These are phyloP conservation scores for Perdita meconis DNA, from an alignment of 2,888 invertebrate species.

Conservation along the genomic window DNA sequence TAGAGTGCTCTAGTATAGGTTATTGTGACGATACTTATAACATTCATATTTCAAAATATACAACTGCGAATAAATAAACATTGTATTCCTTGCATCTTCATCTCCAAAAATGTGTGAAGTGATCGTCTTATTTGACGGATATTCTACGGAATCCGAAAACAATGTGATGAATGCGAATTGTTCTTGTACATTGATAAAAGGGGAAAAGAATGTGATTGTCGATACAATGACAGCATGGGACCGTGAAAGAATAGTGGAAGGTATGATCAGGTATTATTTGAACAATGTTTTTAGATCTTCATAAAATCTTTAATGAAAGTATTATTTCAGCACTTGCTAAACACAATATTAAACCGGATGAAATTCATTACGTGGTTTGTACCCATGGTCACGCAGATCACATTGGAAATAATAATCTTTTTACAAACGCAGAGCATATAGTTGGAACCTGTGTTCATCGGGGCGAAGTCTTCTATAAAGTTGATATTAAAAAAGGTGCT, in stretches of 20 bases:
- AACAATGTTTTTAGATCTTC: too few species aligned
- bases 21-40: too few species aligned
- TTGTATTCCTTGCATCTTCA: too few species aligned
- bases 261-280: too few species aligned
- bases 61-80: too few species aligned
- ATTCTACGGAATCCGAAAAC: conserved; percentile 86
- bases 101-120: conserved; percentile 84
- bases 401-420: conserved; percentile 96
- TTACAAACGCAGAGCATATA: conserved; percentile 92
- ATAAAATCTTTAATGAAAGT: not conserved
- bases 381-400: conserved; percentile 98
- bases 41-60: too few species aligned
- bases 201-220: conserved; percentile 90
- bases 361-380: conserved; percentile 91
- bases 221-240: conserved; percentile 99
- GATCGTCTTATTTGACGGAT: conserved; percentile 89
- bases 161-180: conserved; percentile 90
- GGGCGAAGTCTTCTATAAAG: conserved; percentile 88
- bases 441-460: conserved; percentile 92
- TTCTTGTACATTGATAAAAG: conserved; percentile 93
- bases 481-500: conserved; percentile 89
- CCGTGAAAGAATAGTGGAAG: conserved; percentile 88
- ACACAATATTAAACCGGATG: conserved; percentile 86
- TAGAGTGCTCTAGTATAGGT: too few species aligned
- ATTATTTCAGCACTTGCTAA: conserved; percentile 56